These are phyloP conservation scores for Drosophila kokeensis DNA, from an alignment of 2,888 invertebrate species.

Conservation along the genomic window DNA sequence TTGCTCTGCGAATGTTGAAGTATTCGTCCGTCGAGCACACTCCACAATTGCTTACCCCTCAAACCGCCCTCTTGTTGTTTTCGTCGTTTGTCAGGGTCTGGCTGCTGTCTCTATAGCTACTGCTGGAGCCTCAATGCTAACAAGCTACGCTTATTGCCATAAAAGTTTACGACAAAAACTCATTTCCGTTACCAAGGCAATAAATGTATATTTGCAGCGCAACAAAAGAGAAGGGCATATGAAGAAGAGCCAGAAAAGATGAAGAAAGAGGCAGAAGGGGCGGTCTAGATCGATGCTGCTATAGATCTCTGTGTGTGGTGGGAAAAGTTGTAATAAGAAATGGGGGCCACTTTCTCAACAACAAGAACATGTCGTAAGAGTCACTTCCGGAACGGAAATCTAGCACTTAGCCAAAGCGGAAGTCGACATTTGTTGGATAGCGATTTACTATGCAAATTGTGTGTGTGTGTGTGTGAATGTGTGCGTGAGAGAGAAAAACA, in stretches of 20 bases:
- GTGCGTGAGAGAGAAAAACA: constrained; percentile 4
- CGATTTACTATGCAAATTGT: constrained; percentile 50
- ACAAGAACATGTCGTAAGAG: constrained; percentile 39
- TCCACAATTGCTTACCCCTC: neutral
- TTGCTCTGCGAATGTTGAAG: neutral
- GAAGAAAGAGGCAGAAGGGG: neutral
- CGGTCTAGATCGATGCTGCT: constrained; percentile 41
- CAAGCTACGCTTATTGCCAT: constrained; percentile 76
- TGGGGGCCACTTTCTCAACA: constrained; percentile 6
- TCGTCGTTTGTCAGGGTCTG: constrained; percentile 22
- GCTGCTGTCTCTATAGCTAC: constrained; percentile 34
- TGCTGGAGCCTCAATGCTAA: constrained; percentile 41
- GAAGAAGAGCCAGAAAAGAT: neutral
- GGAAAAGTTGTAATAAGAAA: constrained; percentile 16
- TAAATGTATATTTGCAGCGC: constrained; percentile 61
- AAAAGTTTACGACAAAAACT: constrained; percentile 81
- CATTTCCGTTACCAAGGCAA: constrained; percentile 77
- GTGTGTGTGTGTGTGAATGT: constrained; percentile 6
- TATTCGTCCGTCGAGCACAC: neutral
- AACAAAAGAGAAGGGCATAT: constrained; percentile 18
- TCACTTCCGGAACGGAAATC: constrained; percentile 64
- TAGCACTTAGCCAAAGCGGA: constrained; percentile 71
- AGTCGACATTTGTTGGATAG: constrained; percentile 61
- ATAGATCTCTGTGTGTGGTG: constrained; percentile 36
- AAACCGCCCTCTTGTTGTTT: constrained; percentile 4